Evolutionary conservation across 2,888 invertebrate genomes (phyloP).

Genomic region (Trisateles emortualis): DNA sequence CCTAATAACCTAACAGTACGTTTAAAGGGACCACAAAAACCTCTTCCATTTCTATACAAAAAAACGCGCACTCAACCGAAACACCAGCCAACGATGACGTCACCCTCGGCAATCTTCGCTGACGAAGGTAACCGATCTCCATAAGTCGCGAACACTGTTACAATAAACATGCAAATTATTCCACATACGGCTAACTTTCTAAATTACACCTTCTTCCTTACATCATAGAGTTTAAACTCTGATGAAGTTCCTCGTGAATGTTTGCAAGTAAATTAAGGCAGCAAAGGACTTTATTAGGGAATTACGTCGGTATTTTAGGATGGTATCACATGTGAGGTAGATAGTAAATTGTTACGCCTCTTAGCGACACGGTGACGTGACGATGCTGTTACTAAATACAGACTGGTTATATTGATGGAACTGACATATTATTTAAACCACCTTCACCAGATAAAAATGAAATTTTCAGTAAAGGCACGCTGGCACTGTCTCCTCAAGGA

Average conservation of each 20-base stretch:
- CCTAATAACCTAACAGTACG: too few species aligned
- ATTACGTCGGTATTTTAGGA: constrained; percentile 22
- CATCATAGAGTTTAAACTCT: constrained; percentile 14
- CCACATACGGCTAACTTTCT: neutral
- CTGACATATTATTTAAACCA: too few species aligned
- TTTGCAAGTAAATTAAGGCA: constrained; percentile 18
- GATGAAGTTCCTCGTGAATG: neutral
- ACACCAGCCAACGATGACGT: constrained; percentile 8
- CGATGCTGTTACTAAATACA: neutral
- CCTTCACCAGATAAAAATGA: too few species aligned
- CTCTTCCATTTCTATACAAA: neutral
- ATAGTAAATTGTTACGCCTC: constrained; percentile 10
- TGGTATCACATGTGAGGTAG: constrained; percentile 15
- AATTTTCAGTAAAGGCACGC: too few species aligned
- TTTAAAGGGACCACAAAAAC: neutral
- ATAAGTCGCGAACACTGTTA: constrained; percentile 8
- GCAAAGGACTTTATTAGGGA: constrained; percentile 29
- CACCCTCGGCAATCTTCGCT: constrained; percentile 10
- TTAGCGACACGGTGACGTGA: too few species aligned
- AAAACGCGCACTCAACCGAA: neutral
- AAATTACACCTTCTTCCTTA: neutral
- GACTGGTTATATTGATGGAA: too few species aligned
- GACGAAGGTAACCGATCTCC: constrained; percentile 18
- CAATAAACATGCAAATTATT: constrained; percentile 30
- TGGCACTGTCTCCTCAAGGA: too few species aligned